A percentile compares a stretch with the other conserved stretches of the same genome.
Evolutionary conservation across 2,113 vertebrate genomes (phyloP).

Genomic region (Pleuronectes platessa): DNA sequence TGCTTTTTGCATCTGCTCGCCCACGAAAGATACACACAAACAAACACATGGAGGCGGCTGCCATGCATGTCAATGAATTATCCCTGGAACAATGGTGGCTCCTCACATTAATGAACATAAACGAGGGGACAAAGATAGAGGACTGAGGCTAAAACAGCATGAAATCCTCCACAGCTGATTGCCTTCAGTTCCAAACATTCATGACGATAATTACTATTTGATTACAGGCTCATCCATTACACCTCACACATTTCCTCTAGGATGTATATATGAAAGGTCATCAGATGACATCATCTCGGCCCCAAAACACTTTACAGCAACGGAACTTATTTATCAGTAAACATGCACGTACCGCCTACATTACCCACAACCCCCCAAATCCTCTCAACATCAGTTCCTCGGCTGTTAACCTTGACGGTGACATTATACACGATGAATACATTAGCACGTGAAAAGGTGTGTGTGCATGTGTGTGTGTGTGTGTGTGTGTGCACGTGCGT

Average conservation of each 20-base stretch:
- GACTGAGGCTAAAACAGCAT: constrained; percentile 67
- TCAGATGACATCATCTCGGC: constrained; percentile 27
- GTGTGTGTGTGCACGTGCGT: neutral
- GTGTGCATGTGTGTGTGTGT: neutral
- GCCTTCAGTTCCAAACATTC: constrained; percentile 46
- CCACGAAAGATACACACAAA: constrained; percentile 12
- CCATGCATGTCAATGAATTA: constrained; percentile 69
- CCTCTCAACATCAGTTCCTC: constrained; percentile 50
- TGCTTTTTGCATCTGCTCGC: constrained; percentile 62
- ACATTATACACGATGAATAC: constrained; percentile 66
- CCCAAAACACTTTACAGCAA: neutral
- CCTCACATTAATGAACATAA: constrained; percentile 73
- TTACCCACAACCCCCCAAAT: constrained; percentile 37
- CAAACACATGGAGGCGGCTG: constrained; percentile 34
- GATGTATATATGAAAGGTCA: constrained; percentile 27
- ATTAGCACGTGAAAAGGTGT: constrained; percentile 48
- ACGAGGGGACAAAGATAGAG: constrained; percentile 73
- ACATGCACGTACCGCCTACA: constrained; percentile 21
- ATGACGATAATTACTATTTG: constrained; percentile 51
- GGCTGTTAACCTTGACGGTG: constrained; percentile 74
- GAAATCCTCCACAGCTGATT: constrained; percentile 63
- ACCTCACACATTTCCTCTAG: constrained; percentile 17
- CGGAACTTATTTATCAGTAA: constrained; percentile 14
- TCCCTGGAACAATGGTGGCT: constrained; percentile 59
- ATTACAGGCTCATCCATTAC: constrained; percentile 42